A percentile compares a stretch with the other conserved stretches of the same genome.
Evolutionary conservation across 2,888 invertebrate genomes (phyloP).

Genomic region (Drosophila austrosaltans): DNA sequence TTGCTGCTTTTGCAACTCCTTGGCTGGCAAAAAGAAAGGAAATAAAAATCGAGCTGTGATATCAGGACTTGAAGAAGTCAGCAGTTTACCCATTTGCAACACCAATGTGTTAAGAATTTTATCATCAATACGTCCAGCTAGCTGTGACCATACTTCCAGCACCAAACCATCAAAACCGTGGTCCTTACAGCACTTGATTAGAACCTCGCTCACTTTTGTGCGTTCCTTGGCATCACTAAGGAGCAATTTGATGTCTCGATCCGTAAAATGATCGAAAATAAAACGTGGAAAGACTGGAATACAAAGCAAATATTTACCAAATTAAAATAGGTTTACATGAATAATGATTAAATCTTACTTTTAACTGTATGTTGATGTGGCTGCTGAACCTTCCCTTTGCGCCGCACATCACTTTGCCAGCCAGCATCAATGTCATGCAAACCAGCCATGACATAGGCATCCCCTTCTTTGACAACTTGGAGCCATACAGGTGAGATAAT

Average conservation of each 20-base stretch:
- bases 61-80: not conserved
- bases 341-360: constrained; percentile 56
- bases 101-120: constrained; percentile 87
- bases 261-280: constrained; percentile 93
- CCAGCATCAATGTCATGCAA: constrained; percentile 93
- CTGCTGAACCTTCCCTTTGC: constrained; percentile 75
- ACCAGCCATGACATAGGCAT: constrained; percentile 88
- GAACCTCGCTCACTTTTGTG: constrained; percentile 87
- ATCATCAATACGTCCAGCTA: constrained; percentile 87
- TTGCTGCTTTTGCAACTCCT: constrained; percentile 85
- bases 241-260: constrained; percentile 89
- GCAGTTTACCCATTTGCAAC: constrained; percentile 84
- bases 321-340: constrained; percentile 46
- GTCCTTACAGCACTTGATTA: constrained; percentile 89
- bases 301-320: not conserved
- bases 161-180: constrained; percentile 95
- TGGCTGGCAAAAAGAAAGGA: constrained; percentile 81
- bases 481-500: constrained; percentile 98
- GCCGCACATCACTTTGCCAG: constrained; percentile 91
- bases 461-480: constrained; percentile 89
- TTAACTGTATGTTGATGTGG: constrained; percentile 48
- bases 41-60: constrained; percentile 24
- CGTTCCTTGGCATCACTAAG: constrained; percentile 88
- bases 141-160: constrained; percentile 94
- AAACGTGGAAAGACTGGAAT: constrained; percentile 92